Conservation (phyloP, 2,888 invertebrate genomes). For the Ochropacha duplaris region DNA sequence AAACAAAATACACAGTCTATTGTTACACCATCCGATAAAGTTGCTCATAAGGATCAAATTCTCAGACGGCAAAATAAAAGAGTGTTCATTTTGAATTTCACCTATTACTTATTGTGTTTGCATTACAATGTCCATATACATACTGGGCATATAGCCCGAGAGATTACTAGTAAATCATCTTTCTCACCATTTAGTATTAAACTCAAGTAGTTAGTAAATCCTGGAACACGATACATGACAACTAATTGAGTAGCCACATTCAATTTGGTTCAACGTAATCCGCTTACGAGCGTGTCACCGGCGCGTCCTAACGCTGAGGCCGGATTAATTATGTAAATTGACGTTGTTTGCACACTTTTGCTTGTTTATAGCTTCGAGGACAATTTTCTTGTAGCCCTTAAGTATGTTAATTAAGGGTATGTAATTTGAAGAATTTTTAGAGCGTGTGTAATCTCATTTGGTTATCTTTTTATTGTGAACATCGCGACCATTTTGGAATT, state of each 20-base stretch:
- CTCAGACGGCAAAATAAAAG: too few species aligned
- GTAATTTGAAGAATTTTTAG: not conserved
- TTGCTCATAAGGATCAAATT: too few species aligned
- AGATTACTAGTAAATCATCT: not conserved
- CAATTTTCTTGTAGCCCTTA: slow-evolving; percentile 8
- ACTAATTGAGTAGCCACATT: slow-evolving; percentile 44
- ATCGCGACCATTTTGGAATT: not conserved
- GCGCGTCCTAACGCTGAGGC: slow-evolving; percentile 26
- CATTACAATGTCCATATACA: too few species aligned
- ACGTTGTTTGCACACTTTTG: slow-evolving; percentile 49
- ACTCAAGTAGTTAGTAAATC: slow-evolving; percentile 10
- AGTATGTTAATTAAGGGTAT: not conserved
- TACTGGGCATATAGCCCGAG: too few species aligned
- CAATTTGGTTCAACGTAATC: slow-evolving; percentile 65
- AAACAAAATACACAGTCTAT: too few species aligned
- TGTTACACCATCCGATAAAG: too few species aligned
- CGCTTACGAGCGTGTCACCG: slow-evolving; percentile 46
- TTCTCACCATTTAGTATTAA: slow-evolving; percentile 9
- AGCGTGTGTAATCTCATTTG: not conserved
- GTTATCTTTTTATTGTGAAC: not conserved
- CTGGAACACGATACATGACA: slow-evolving; percentile 16
- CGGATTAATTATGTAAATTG: slow-evolving; percentile 72
- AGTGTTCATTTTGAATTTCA: too few species aligned
- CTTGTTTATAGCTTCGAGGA: slow-evolving; percentile 19
- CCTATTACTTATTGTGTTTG: too few species aligned